Evolutionary conservation across 1,140 invertebrate species (phyloP), one percentile per base, ranked within the genome.

Genomic region (Drosophila simulans): DNA sequence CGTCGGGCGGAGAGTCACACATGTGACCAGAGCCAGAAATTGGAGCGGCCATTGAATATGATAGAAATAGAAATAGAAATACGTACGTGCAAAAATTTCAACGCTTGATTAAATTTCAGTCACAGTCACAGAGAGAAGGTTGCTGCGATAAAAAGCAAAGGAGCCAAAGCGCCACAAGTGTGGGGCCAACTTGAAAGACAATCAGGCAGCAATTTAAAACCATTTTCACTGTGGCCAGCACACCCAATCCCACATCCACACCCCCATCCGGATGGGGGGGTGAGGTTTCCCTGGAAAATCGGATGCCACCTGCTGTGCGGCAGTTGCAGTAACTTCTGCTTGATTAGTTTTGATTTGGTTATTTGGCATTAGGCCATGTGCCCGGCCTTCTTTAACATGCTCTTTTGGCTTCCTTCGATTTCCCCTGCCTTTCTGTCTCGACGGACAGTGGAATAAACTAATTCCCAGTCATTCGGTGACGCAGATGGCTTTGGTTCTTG

Each of bases 291-390:
- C 13, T 15, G 37, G 27, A 45, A 52, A 75, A 56, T 56, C 63
- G 77, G 49, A 65, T 64, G 59, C 60, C 77, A 88, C 83, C 83
- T 88, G 83, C 83, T 88, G 78, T 65, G 49, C 48, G 64, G 60
- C 55, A 63, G 73, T 73, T 80, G 84, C 84, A 84, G 72, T 80
- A 89, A 80, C 84, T 89, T 89, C 84, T 84, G 80, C 80, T 77
- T 82, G 84, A 89, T 89, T 89, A 89, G 84, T 80, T 89, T 89
- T 89, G 84, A 89, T 89, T 89, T 89, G 84, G 80, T 89, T 89
- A 79, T 88, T 83, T 57, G 77, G 84, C 69, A 77, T 89, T 89
- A 71, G 68, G 73, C 81, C 79, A 77, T 80, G 63, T 84, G 81
- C 77, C 70, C 25, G n/a, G 48, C 20, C 49, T 37, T 63, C 76